Evolutionary conservation across 1,140 invertebrate species (phyloP).

Genomic region (Eriocheir sinensis): DNA sequence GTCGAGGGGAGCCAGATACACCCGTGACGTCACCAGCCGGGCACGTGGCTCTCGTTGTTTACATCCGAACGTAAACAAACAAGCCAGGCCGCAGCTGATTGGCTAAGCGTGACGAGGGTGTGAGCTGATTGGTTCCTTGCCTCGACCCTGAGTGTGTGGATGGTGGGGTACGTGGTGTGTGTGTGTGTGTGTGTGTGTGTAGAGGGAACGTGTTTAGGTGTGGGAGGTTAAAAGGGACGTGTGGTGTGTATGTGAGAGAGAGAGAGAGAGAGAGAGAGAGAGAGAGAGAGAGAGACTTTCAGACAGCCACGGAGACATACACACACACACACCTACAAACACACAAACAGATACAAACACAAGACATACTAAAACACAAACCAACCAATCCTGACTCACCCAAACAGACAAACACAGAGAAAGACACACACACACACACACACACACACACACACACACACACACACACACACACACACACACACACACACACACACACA

Average conservation of each 20-base stretch:
- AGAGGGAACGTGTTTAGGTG: no score
- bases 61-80: constrained; percentile 2
- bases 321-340: no score
- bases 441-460: neutral
- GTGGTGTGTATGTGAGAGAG: neutral
- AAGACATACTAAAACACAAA: neutral
- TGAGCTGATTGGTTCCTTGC: neutral
- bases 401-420: neutral
- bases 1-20: neutral
- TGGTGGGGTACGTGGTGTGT: neutral
- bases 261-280: neutral
- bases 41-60: neutral
- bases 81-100: neutral
- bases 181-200: constrained; percentile 7
- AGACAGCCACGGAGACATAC: no score
- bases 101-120: neutral
- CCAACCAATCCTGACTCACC: no score
- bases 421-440: neutral
- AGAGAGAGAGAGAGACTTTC: neutral
- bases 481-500: no score
- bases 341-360: no score
- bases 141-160: neutral
- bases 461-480: no score
- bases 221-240: neutral
- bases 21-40: neutral